Conservation (phyloP, 2,888 invertebrate species). For the Limnephilus rhombicus region DNA sequence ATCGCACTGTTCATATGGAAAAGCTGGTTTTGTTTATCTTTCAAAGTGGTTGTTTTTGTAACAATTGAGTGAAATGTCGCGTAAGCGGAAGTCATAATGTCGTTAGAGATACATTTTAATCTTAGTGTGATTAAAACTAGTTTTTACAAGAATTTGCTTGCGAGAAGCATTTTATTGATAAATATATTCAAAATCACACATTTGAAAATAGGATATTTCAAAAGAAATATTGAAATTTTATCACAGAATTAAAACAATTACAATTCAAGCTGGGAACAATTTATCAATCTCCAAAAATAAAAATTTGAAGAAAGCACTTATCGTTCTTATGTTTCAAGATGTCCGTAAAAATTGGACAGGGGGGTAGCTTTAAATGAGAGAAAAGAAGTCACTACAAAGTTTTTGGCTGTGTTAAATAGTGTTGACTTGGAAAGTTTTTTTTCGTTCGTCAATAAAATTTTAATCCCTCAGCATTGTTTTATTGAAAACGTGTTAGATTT, state of each 20-base stretch:
- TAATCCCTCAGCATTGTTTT: too few species aligned
- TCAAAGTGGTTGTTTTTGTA: conserved; percentile 3
- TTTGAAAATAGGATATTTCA: neutral
- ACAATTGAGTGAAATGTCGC: conserved; percentile 36
- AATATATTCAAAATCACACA: neutral
- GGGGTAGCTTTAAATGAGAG: too few species aligned
- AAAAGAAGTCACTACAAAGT: too few species aligned
- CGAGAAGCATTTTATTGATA: neutral
- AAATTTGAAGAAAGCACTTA: neutral
- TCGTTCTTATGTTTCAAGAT: too few species aligned
- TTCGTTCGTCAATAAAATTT: too few species aligned
- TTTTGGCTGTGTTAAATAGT: too few species aligned
- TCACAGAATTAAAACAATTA: neutral
- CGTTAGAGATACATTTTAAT: conserved; percentile 42
- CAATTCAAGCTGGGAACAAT: too few species aligned
- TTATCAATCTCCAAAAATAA: neutral
- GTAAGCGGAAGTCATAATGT: conserved; percentile 36
- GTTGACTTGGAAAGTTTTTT: neutral
- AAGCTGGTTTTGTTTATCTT: conserved; percentile 30
- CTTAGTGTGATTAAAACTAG: conserved; percentile 26
- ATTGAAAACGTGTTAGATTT: too few species aligned
- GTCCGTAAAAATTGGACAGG: too few species aligned
- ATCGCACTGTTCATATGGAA: neutral
- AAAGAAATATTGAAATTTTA: neutral
- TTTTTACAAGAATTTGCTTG: neutral